These are phyloP conservation scores for Coturnix japonica DNA, from an alignment of 2,113 vertebrate genomes.

Conservation along the genomic window DNA sequence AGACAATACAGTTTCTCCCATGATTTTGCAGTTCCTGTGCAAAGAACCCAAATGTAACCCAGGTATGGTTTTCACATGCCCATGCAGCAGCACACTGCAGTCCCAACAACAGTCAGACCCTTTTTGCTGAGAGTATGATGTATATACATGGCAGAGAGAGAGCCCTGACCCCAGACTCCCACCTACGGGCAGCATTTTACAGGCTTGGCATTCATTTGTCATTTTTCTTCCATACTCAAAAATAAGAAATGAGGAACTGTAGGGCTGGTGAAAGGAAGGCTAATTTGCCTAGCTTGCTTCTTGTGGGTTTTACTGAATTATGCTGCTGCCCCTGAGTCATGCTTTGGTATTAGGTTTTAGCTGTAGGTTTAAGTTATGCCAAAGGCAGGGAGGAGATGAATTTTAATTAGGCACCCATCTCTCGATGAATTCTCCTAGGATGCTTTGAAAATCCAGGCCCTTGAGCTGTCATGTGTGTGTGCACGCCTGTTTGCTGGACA, in stretches of 20 bases:
- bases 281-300: conserved; percentile 31
- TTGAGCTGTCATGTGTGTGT: conserved; percentile 29
- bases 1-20: neutral
- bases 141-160: neutral
- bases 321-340: conserved; percentile 41
- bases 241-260: neutral
- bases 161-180: neutral
- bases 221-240: conserved; percentile 6
- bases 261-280: conserved; percentile 27
- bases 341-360: conserved; percentile 53
- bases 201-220: neutral
- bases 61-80: neutral
- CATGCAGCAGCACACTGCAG: neutral
- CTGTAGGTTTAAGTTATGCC: conserved; percentile 47
- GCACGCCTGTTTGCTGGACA: conserved; percentile 17
- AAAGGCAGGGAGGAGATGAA: conserved; percentile 32
- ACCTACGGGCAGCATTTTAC: neutral
- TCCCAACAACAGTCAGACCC: neutral
- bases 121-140: neutral
- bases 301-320: conserved; percentile 53
- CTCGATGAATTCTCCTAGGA: neutral
- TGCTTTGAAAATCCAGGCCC: conserved; percentile 37
- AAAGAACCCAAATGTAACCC: neutral
- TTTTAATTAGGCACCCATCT: conserved; percentile 66
- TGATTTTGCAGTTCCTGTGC: neutral